These are phyloP conservation scores for Gopherus evgoodei DNA, from an alignment of 2,113 vertebrate species.

Conservation along the genomic window DNA sequence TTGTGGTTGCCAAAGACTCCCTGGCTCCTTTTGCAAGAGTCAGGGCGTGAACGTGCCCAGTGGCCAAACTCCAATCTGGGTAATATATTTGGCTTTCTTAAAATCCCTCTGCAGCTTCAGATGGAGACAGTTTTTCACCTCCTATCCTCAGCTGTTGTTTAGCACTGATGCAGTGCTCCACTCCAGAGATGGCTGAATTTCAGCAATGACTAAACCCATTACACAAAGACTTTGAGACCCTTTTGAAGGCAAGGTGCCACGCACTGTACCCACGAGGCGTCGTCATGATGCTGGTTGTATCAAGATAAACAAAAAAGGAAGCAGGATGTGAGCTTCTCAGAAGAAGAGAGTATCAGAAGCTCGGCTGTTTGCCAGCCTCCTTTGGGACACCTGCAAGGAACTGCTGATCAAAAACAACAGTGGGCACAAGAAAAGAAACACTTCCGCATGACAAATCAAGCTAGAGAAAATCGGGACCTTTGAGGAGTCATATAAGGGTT, in stretches of 20 bases:
- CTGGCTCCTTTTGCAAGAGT: neutral
- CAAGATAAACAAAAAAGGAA: slow-evolving; percentile 34
- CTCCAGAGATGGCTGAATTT: neutral
- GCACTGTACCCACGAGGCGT: neutral
- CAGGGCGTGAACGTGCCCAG: neutral
- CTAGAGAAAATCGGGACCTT: accelerated
- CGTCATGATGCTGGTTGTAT: accelerated
- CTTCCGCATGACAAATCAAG: accelerated
- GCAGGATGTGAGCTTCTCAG: slow-evolving; percentile 19
- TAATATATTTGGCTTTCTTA: neutral
- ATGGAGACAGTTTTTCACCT: neutral
- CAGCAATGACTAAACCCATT: neutral
- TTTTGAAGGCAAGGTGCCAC: neutral
- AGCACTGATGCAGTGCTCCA: accelerated
- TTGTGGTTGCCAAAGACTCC: neutral
- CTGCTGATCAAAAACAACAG: neutral
- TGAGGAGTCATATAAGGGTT: neutral
- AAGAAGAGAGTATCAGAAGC: neutral
- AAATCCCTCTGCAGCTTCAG: neutral
- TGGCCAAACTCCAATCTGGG: neutral
- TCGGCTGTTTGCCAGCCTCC: accelerated
- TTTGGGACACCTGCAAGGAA: neutral
- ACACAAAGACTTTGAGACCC: neutral
- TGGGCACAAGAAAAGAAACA: accelerated
- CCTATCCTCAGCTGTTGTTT: too few species aligned